Evolutionary conservation across 2,797 vertebrate genomes (phyloP), one percentile per base, ranked within the genome.

Genomic region (Delichon dasypus): DNA sequence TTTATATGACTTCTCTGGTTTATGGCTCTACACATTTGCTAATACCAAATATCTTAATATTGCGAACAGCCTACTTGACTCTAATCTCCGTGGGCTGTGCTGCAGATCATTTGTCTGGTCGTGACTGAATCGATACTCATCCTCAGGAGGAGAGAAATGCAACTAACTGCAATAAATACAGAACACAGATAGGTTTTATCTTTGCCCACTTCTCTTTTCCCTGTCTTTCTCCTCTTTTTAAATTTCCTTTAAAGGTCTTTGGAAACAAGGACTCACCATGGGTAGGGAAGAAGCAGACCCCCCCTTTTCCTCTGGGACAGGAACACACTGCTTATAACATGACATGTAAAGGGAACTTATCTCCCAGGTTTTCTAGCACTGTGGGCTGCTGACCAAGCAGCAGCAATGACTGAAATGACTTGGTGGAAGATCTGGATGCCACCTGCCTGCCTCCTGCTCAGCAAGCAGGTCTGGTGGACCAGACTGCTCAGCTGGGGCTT

Each of bases 361-460:
- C 6, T 68, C 32, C 27, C 30, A 67, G 42, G 17, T 25, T 20
- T 11, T 47, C 58, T 75, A 23, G 40, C 4, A 2, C 25, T 75
- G 11, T 2, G 32, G 26, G 26, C 45, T 23, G 23, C 30, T 51
- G 57, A 11, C 5, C 0, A 0, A 75, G 42, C 2, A 3, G 34
- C 15, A 4, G 45, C 36, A 48, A 19, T 27, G 40, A 30, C 54
- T 65, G 51, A 68, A 67, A 34, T 44, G 34, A 45, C 17, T 50
- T 50, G 16, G 26, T 53, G 25, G 38, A 76, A 68, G 60, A 11
- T 55, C 48, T 51, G 45, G 21, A n/a, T 6, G 2, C n/a, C 10
- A 72, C 21, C n/a, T 64, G 61, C 40, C n/a, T 55, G 48, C 36
- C 57, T 34, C 26, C 9, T 14, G 3, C 55, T 70, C 73, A 44